These are phyloP conservation scores for Nemurella pictetii DNA, from an alignment of 2,888 invertebrate genomes.

Conservation along the genomic window DNA sequence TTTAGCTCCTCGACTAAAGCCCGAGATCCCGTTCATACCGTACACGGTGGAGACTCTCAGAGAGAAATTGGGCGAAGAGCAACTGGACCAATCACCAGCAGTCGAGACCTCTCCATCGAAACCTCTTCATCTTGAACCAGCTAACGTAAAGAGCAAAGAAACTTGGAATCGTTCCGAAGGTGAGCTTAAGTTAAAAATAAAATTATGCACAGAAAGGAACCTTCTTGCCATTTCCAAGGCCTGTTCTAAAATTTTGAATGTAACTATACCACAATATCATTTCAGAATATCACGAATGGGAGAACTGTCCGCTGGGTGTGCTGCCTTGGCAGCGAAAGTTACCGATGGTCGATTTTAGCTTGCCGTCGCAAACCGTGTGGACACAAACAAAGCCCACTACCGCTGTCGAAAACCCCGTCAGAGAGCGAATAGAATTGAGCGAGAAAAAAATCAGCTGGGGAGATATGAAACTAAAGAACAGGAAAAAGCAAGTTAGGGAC, in stretches of 20 bases:
- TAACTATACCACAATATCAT: not conserved
- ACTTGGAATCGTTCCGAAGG: not conserved
- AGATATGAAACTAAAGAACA: not conserved
- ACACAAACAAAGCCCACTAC: not conserved
- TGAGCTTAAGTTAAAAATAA: not conserved
- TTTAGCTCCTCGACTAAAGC: not conserved
- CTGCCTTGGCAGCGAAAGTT: conserved; percentile 33
- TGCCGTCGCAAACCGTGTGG: conserved; percentile 28
- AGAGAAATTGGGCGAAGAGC: not conserved
- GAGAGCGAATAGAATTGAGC: not conserved
- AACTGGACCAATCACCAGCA: not conserved
- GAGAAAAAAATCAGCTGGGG: conserved; percentile 30
- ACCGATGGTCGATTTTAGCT: not conserved
- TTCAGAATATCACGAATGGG: conserved; percentile 31
- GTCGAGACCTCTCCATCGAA: not conserved
- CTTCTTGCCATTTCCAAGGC: no score
- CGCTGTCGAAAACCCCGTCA: not conserved
- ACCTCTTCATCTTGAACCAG: not conserved
- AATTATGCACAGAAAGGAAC: not conserved
- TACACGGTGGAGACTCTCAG: not conserved
- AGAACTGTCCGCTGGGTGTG: conserved; percentile 34
- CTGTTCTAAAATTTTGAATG: no score
- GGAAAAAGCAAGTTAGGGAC: not conserved
- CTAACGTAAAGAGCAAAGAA: not conserved
- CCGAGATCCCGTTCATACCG: not conserved